Percentiles rank a stretch among this genome's conserved stretches.
phyloP scores from a whole-genome alignment of 2,888 invertebrate genomes.

The Drosophila siamana region DNA sequence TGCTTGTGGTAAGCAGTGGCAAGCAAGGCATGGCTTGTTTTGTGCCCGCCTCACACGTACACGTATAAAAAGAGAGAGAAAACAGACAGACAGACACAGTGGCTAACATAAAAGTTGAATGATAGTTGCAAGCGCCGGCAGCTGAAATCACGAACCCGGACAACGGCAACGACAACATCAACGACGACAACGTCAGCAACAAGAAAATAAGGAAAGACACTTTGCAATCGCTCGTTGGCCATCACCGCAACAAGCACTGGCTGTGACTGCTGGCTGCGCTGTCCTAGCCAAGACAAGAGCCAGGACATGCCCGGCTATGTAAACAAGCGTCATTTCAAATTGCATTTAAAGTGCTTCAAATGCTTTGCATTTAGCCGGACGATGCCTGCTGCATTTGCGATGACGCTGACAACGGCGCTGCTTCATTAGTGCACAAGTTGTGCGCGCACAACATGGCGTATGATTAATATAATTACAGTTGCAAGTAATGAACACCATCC shows the following conservation, averaged over 20 bases:
- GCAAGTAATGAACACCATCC: conserved; percentile 50
- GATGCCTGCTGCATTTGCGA: conserved; percentile 8
- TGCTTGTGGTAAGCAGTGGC: too few relatives aligned
- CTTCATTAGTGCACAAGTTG: conserved; percentile 60
- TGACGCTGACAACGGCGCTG: conserved; percentile 1
- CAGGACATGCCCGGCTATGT: conserved; percentile 43
- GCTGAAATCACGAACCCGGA: conserved; percentile 53
- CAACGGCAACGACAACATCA: conserved; percentile 43
- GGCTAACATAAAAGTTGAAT: conserved; percentile 74
- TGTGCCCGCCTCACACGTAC: conserved; percentile 18
- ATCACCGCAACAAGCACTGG: background rate
- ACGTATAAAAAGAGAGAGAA: too few relatives aligned
- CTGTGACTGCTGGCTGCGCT: too few relatives aligned
- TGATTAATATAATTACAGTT: conserved; percentile 66
- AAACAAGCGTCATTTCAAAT: conserved; percentile 74
- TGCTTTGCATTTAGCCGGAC: conserved; percentile 35
- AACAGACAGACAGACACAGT: conserved; percentile 31
- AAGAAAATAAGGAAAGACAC: conserved; percentile 41
- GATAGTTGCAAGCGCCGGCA: conserved; percentile 63
- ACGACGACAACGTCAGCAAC: conserved; percentile 41
- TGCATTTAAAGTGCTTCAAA: conserved; percentile 72
- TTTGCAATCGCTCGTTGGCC: conserved; percentile 34
- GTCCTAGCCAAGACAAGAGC: conserved; percentile 17
- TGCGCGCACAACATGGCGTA: conserved; percentile 65
- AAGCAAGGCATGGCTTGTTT: conserved; percentile 49